Evolutionary conservation across 2,113 vertebrate genomes (phyloP).

Genomic region (Enhydra lutris): DNA sequence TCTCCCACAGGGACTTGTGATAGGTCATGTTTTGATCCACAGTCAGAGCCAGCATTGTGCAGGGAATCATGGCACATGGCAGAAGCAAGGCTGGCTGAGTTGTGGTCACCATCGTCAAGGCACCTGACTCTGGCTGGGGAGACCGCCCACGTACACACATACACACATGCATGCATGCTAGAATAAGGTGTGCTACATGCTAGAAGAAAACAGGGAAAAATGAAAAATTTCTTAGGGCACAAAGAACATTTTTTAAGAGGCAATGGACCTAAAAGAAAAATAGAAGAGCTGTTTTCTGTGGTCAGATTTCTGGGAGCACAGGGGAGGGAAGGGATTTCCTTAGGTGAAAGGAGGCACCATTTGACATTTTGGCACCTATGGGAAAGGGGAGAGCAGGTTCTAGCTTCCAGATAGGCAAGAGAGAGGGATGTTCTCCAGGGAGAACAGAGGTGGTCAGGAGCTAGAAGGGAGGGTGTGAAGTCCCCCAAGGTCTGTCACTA

Average conservation of each 20-base stretch:
- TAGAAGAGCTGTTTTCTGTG: neutral
- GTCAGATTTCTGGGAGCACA: neutral
- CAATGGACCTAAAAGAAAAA: neutral
- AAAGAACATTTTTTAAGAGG: neutral
- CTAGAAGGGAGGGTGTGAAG: neutral
- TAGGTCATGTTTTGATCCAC: neutral
- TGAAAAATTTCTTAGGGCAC: neutral
- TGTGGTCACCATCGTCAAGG: neutral
- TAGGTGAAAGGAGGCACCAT: neutral
- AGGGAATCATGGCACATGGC: rapidly evolving
- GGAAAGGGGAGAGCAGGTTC: no score
- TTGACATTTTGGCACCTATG: neutral
- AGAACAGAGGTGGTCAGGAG: neutral
- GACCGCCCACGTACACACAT: neutral
- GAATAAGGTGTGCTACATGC: neutral
- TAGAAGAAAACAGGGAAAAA: neutral
- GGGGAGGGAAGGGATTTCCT: neutral
- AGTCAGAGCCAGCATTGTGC: neutral
- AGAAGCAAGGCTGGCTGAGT: neutral
- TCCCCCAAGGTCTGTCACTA: neutral
- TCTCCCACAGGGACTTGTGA: neutral
- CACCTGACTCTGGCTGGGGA: neutral
- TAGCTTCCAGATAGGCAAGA: neutral
- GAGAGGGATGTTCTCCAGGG: neutral
- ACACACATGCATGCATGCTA: neutral